Evolutionary conservation across 2,888 invertebrate genomes (phyloP), one percentile per base, ranked within the genome.

Genomic region (Apeira syringaria): DNA sequence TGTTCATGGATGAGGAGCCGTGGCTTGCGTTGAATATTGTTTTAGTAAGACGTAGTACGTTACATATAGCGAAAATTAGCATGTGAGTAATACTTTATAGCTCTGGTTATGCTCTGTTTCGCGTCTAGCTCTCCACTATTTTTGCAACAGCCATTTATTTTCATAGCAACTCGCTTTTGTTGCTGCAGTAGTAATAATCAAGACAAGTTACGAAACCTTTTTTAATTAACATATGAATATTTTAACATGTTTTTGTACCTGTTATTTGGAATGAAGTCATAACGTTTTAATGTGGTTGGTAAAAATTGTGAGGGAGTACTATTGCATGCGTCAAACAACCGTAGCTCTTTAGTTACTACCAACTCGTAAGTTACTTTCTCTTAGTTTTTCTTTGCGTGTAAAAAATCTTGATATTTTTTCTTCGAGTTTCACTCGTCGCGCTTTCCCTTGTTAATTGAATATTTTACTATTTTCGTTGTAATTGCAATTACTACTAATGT

Each of bases 11-110:
- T 81, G 80, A 80, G 73, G 68, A 63, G 60, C 64, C 69, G 80
- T 40, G 27, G 39, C 80, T 85, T 78, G 77, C 74, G 72, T 79
- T 77, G 73, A 71, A 79, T 72, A 80, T 80, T 74, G 74, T 83
- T 76, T 76, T 68, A 76, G 70, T 76, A 67, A 76, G 70, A 68
- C 44, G 49, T 32, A 66, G 60, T 70, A 68, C 65, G 57, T 56
- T 64, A 80, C 70, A 74, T 68, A 69, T 79, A 80, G 75, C 67
- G 70, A 76, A 80, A 78, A 88, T 86, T 86, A 86, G 85, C 86
- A 88, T 88, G 87, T 78, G 75, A 82, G 80, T 83, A 81, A 80
- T 85, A 79, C 74, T 82, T 85, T 87, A 83, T 80, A 74, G 79
- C 72, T 80, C 77, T 65, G 59, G 81, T 83, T 81, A 61, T 71